Percentiles rank a stretch among this genome's conserved stretches.
Conservation (phyloP, 2,113 vertebrate species). For the Lophotis ruficrista region DNA sequence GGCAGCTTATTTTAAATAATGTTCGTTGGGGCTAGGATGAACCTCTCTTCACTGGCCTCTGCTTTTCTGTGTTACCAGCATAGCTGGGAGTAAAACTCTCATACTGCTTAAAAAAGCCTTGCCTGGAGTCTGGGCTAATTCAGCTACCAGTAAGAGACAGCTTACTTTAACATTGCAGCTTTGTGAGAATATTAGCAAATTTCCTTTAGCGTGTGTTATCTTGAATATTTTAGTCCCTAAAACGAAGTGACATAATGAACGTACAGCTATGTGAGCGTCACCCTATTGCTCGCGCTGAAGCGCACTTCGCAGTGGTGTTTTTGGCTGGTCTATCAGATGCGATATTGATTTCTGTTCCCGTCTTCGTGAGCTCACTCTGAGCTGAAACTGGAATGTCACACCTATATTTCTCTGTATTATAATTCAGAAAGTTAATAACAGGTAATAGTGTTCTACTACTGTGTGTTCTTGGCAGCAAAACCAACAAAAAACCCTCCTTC, state of each 20-base stretch:
- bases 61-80: not conserved
- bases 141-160: not conserved
- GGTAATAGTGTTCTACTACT: not conserved
- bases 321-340: not conserved
- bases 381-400: constrained; percentile 15
- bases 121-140: not conserved
- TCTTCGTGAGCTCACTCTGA: constrained; percentile 37
- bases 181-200: not conserved
- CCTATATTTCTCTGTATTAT: constrained; percentile 28
- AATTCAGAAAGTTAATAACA: constrained; percentile 34
- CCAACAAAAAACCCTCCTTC: not conserved
- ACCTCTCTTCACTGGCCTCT: not conserved
- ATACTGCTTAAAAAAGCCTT: not conserved
- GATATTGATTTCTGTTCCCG: not conserved
- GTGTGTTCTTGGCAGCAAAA: not conserved
- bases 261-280: not conserved
- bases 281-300: not conserved
- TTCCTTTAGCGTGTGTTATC: not conserved
- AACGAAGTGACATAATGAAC: not conserved
- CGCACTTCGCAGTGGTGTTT: constrained; percentile 15
- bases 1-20: constrained; percentile 28
- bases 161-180: not conserved
- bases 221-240: not conserved
- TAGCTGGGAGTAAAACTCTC: not conserved
- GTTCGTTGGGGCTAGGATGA: not conserved